These are phyloP conservation scores for Accipiter virgatus DNA, from an alignment of 2,113 vertebrate genomes.

Conservation along the genomic window DNA sequence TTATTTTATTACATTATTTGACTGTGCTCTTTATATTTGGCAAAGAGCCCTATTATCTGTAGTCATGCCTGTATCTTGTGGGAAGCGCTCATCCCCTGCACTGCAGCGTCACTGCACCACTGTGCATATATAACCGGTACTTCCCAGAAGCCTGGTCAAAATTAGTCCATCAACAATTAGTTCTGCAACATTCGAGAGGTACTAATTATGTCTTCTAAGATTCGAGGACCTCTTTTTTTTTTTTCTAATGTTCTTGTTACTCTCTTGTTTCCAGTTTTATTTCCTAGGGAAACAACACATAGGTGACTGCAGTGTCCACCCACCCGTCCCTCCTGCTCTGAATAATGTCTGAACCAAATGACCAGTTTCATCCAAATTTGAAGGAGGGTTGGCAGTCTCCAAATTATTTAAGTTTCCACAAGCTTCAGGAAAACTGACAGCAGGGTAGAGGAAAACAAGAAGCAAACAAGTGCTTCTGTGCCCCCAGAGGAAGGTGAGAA, in stretches of 20 bases:
- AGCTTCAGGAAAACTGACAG: background rate
- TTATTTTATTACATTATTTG: background rate
- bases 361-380: background rate
- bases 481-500: background rate
- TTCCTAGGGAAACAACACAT: background rate
- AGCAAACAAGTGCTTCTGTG: background rate
- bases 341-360: background rate
- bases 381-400: background rate
- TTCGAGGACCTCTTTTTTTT: background rate
- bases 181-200: background rate
- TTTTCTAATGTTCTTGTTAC: background rate
- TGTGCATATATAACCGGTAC: rapidly evolving
- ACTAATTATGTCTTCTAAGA: slow-evolving; percentile 14
- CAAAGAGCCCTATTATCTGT: background rate
- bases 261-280: background rate
- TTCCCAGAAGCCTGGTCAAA: background rate
- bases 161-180: background rate
- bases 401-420: background rate
- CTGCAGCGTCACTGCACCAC: background rate
- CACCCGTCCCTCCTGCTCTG: background rate
- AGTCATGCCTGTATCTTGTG: background rate
- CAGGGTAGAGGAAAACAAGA: background rate
- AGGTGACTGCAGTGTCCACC: background rate
- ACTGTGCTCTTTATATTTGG: background rate
- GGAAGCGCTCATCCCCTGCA: background rate